phyloP scores from a whole-genome alignment of 1,140 invertebrate species.

The Steinernema khuongi region DNA sequence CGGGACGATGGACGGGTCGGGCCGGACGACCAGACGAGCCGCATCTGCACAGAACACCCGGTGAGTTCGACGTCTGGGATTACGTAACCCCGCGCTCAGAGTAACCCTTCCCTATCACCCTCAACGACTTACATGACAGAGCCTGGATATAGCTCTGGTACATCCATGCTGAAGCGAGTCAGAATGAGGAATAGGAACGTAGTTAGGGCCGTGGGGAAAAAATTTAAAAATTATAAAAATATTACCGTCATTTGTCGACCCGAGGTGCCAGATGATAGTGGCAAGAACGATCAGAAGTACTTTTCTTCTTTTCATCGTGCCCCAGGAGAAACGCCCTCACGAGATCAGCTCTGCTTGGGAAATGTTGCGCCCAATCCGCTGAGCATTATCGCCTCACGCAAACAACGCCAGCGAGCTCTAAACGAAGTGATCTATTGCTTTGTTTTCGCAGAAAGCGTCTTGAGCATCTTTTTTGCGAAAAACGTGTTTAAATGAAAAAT shows the following conservation, averaged over 20 bases:
- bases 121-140: constrained; percentile 38
- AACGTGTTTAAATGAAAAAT: background rate
- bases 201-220: background rate
- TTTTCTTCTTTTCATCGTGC: constrained; percentile 1
- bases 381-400: constrained; percentile 1
- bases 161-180: constrained; percentile 9
- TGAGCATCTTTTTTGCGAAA: background rate
- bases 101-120: background rate
- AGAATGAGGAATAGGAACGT: background rate
- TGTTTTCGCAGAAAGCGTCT: background rate
- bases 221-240: background rate
- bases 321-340: background rate
- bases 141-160: constrained; percentile 41
- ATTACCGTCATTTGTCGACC: constrained; percentile 6
- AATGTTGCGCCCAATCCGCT: background rate
- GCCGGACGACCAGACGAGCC: constrained; percentile 40
- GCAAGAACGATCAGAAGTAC: background rate
- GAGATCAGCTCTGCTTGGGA: background rate
- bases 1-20: constrained; percentile 66
- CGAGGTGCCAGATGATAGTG: constrained; percentile 3
- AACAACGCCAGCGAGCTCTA: background rate
- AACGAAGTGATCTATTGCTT: background rate
- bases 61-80: background rate
- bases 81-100: background rate
- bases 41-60: constrained; percentile 28